Percentiles rank a stretch among this genome's conserved stretches.
phyloP scores from a whole-genome alignment of 1,140 invertebrate genomes.

The Pseudomyrmex flavicornis region DNA sequence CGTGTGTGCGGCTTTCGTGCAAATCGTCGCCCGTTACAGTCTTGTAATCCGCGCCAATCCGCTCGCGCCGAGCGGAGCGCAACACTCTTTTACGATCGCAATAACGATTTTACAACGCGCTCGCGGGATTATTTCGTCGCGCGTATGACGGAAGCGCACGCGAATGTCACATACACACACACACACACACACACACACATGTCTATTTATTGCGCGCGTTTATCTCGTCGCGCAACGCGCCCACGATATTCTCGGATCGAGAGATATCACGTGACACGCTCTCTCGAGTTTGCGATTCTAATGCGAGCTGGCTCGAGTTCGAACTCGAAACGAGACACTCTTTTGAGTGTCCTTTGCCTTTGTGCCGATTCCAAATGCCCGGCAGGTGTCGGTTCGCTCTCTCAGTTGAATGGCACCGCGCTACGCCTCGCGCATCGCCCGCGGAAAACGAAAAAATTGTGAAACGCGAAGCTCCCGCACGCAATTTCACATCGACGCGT shows the following conservation, averaged over 20 bases:
- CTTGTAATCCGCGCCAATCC: slow-evolving; percentile 62
- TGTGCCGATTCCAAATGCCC: slow-evolving; percentile 1
- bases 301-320: slow-evolving; percentile 24
- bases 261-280: slow-evolving; percentile 48
- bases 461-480: background rate
- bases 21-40: slow-evolving; percentile 45
- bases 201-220: background rate
- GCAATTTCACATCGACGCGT: background rate
- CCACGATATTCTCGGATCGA: slow-evolving; percentile 21
- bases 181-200: background rate
- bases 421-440: background rate
- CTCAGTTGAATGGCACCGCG: slow-evolving; percentile 2
- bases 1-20: background rate
- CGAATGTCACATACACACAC: no score
- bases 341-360: slow-evolving; percentile 55
- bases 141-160: background rate
- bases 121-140: slow-evolving; percentile 19
- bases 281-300: slow-evolving; percentile 54
- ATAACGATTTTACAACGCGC: slow-evolving; percentile 53
- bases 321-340: slow-evolving; percentile 58
- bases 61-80: background rate
- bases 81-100: slow-evolving; percentile 15
- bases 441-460: slow-evolving; percentile 6
- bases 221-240: no score
- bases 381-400: background rate